These are phyloP conservation scores for Naja naja DNA, from an alignment of 2,113 vertebrate species.

Conservation along the genomic window DNA sequence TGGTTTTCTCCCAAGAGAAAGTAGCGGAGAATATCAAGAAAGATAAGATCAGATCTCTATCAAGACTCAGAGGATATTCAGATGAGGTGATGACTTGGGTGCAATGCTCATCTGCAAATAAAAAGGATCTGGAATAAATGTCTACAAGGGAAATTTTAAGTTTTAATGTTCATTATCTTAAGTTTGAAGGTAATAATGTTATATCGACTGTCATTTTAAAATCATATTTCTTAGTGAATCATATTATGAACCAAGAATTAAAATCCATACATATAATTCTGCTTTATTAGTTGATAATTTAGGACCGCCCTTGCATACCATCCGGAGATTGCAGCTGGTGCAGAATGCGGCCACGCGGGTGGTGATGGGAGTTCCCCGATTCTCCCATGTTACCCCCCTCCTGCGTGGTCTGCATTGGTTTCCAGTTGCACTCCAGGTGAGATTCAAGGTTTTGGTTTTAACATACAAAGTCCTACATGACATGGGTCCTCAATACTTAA, in stretches of 20 bases:
- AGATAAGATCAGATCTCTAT: background rate
- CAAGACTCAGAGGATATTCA: background rate
- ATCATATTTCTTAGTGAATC: background rate
- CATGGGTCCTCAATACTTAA: too few relatives aligned
- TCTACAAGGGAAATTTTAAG: background rate
- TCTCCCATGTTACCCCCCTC: too few relatives aligned
- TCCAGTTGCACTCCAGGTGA: too few relatives aligned
- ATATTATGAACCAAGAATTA: background rate
- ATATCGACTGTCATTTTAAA: background rate
- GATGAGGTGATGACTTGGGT: background rate
- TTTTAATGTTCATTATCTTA: background rate
- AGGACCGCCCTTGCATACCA: too few relatives aligned
- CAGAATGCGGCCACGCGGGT: too few relatives aligned
- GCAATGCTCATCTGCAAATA: background rate
- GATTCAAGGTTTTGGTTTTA: too few relatives aligned
- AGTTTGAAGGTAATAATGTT: background rate
- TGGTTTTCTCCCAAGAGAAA: constrained; percentile 21
- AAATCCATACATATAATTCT: background rate
- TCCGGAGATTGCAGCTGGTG: too few relatives aligned
- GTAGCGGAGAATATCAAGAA: constrained; percentile 9
- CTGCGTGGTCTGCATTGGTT: too few relatives aligned
- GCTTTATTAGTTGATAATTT: background rate
- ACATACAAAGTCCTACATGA: too few relatives aligned
- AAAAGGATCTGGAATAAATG: background rate
- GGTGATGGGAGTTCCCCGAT: too few relatives aligned